Evolutionary conservation across 2,888 invertebrate genomes (phyloP), one percentile per base, ranked within the genome.

Genomic region (Mythimna impura): DNA sequence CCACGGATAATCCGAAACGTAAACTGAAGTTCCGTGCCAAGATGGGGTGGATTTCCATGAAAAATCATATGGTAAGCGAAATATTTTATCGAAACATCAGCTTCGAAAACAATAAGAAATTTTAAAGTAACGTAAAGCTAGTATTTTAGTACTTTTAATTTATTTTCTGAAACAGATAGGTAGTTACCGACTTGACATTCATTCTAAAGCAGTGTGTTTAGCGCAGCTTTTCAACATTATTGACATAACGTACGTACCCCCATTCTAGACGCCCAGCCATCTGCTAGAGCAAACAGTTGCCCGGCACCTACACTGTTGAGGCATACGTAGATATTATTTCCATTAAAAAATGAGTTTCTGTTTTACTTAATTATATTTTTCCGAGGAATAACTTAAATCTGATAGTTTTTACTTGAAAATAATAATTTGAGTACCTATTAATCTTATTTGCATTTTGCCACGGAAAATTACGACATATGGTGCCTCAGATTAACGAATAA

Each of bases 21-120:
- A 95, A 94, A 91, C 87, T 93, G 70, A 93, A 91, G 85, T 93
- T 90, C 84, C 89, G 94, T 84, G 92, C 90, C 55, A 95, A 91
- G 87, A 96, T 96, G 96, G 96, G 96, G 74, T 96, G 96, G 96
- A 95, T 96, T 86, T 96, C 96, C 22, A 96, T 96, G 95, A 96
- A 96, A 90, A 96, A 95, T 92, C 96, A 96, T 91, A 94, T 96
- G 95, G 96, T 96, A 85, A 94, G 95, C 92, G 58, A 66, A 40
- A 22, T 52, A 65, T 40, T 61, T 61, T 61, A 40, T 34, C 30
- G 43, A n/a, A 47, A 60, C 52, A 60, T 30, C 12, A n/a, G 34
- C 5, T 34, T 10, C 50, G 0, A 43, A 8, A 25, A 50, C 30
- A 10, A 20, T 2, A 25, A 34, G 12, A 43, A 5, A 55, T 55